phyloP scores from a whole-genome alignment of 1,140 invertebrate species.

The Diorhabda elongata region DNA sequence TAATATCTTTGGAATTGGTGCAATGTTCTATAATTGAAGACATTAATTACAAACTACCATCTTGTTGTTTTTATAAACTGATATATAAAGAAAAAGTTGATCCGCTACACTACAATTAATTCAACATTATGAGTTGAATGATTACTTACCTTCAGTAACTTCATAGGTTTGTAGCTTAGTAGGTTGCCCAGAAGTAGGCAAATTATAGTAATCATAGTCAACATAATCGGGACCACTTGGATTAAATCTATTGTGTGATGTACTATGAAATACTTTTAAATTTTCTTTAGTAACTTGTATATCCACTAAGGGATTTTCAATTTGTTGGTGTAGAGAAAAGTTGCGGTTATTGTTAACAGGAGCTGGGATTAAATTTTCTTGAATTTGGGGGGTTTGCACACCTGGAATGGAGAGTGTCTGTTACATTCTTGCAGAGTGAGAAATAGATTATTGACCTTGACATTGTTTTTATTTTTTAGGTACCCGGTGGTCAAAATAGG shows the following conservation, averaged over 20 bases:
- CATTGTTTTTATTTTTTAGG: too few relatives aligned
- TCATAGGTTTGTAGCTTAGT: conserved; percentile 40
- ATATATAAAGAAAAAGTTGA: too few relatives aligned
- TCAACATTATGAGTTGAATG: too few relatives aligned
- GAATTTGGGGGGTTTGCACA: conserved; percentile 5
- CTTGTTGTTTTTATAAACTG: too few relatives aligned
- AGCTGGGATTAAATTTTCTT: conserved; percentile 28
- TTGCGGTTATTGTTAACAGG: conserved; percentile 25
- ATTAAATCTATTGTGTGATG: conserved; percentile 27
- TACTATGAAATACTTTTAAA: conserved; percentile 39
- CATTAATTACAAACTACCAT: too few relatives aligned
- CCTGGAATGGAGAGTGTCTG: not conserved
- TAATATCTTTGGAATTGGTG: too few relatives aligned
- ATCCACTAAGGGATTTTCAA: conserved; percentile 30
- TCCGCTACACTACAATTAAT: too few relatives aligned
- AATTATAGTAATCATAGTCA: conserved; percentile 25
- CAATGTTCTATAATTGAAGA: too few relatives aligned
- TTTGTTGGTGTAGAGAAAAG: conserved; percentile 9
- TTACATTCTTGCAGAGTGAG: too few relatives aligned
- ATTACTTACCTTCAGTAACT: conserved; percentile 37
- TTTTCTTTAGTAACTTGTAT: conserved; percentile 45
- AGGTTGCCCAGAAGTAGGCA: conserved; percentile 22
- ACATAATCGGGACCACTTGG: conserved; percentile 22
- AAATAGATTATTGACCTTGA: too few relatives aligned
- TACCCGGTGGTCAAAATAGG: too few relatives aligned